Conservation (phyloP, 2,113 vertebrate genomes). For the Marcusenius ussheri region DNA sequence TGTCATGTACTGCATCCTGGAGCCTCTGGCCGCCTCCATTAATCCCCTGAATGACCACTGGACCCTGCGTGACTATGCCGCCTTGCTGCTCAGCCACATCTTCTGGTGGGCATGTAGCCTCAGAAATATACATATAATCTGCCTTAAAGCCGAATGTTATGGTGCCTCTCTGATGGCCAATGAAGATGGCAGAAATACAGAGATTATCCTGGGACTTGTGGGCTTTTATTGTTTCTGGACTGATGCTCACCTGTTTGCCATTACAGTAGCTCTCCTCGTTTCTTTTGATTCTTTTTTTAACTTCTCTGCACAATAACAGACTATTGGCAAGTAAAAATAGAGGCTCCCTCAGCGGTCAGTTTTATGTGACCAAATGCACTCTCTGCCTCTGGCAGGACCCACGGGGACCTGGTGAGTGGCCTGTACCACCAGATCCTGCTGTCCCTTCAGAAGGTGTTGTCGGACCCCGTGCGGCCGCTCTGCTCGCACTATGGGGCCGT, state of each 20-base stretch:
- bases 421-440: conserved; percentile 85
- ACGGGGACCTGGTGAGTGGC: conserved; percentile 76
- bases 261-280: neutral
- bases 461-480: conserved; percentile 80
- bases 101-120: conserved; percentile 63
- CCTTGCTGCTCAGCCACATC: conserved; percentile 82
- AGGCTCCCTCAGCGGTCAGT: neutral
- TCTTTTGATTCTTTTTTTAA: neutral
- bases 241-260: neutral
- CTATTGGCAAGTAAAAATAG: neutral
- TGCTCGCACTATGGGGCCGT: conserved; percentile 91
- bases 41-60: conserved; percentile 96
- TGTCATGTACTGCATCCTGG: conserved; percentile 87
- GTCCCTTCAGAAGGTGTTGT: conserved; percentile 84
- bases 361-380: neutral
- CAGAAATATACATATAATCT: neutral
- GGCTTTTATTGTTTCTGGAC: neutral
- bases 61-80: conserved; percentile 82
- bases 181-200: neutral
- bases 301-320: neutral
- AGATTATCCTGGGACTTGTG: neutral
- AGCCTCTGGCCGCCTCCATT: conserved; percentile 86
- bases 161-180: neutral
- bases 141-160: neutral
- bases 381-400: conserved; percentile 60